Percentiles rank a stretch among this genome's conserved stretches.
Evolutionary conservation across 2,888 invertebrate species (phyloP).

Genomic region (Apantesis nais): DNA sequence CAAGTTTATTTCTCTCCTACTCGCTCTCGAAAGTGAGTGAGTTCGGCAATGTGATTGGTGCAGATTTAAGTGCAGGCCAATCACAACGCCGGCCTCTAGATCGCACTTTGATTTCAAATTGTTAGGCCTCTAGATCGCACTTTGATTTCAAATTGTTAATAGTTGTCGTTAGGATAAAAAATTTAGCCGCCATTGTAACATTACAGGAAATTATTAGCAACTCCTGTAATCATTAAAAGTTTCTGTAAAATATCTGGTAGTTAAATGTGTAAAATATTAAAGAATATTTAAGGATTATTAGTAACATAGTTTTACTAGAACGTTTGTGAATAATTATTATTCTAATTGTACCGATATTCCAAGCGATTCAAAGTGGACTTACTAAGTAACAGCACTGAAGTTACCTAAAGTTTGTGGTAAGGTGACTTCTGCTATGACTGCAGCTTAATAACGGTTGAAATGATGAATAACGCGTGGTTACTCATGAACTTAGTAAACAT

Average conservation of each 20-base stretch:
- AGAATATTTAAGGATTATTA: neutral
- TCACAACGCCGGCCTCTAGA: too few species aligned
- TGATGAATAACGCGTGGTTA: constrained; percentile 58
- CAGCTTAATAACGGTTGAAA: constrained; percentile 23
- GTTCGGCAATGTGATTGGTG: too few species aligned
- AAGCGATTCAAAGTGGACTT: neutral
- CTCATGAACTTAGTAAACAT: constrained; percentile 63
- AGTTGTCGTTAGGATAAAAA: neutral
- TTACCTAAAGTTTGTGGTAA: constrained; percentile 14
- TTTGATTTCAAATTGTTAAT: neutral
- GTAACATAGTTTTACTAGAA: neutral
- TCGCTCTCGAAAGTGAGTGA: too few species aligned
- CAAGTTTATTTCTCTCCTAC: too few species aligned
- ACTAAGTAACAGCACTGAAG: neutral
- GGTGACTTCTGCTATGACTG: constrained; percentile 10
- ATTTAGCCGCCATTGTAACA: neutral
- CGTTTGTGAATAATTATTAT: neutral
- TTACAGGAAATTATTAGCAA: neutral
- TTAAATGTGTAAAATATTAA: neutral
- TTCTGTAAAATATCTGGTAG: neutral
- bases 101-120: neutral
- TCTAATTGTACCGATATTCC: neutral
- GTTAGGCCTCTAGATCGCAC: neutral
- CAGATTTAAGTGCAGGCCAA: too few species aligned
- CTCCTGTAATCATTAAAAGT: neutral